Evolutionary conservation across 2,113 vertebrate genomes (phyloP).

Genomic region (Corvus moneduloides): DNA sequence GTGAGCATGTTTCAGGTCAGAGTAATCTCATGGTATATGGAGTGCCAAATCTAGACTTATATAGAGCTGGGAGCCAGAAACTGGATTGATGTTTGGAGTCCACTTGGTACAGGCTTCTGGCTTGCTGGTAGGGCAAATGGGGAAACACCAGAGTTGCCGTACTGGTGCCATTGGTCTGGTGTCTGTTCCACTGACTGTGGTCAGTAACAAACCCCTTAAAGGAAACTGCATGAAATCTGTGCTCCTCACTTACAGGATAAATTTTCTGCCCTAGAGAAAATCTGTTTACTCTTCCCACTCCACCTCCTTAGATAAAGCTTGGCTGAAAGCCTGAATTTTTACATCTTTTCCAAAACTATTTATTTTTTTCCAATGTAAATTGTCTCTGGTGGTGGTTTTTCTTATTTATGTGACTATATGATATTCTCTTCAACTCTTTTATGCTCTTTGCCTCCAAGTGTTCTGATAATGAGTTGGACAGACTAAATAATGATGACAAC

Average conservation of each 20-base stretch:
- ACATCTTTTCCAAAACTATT: constrained; percentile 16
- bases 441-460: not conserved
- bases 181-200: not conserved
- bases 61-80: not conserved
- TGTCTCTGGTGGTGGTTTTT: not conserved
- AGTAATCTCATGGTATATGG: not conserved
- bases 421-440: constrained; percentile 16
- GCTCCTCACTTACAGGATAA: not conserved
- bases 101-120: not conserved
- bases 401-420: not conserved
- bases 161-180: not conserved
- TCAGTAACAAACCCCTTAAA: not conserved
- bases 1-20: constrained; percentile 2
- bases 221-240: not conserved
- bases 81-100: not conserved
- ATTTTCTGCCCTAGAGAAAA: not conserved
- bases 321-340: constrained; percentile 29
- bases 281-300: constrained; percentile 2
- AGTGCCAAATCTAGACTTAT: not conserved
- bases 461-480: not conserved
- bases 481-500: not conserved
- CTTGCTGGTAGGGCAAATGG: not conserved
- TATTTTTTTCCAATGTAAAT: constrained; percentile 16
- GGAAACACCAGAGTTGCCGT: not conserved
- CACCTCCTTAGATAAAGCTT: constrained; percentile 17